Evolutionary conservation across 2,113 vertebrate genomes (phyloP), one percentile per base, ranked within the genome.

Genomic region (Orycteropus afer): DNA sequence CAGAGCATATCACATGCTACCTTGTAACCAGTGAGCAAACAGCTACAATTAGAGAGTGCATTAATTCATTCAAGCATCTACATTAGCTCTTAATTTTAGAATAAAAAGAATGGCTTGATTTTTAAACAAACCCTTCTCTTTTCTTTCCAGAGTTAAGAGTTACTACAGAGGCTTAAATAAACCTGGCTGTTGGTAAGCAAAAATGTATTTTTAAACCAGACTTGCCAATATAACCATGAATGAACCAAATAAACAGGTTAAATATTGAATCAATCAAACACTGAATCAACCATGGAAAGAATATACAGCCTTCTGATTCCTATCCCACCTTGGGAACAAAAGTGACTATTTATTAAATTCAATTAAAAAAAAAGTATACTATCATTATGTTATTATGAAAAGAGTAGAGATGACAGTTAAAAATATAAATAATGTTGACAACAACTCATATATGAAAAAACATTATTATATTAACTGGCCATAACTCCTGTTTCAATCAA

Each of bases 381-480:
- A 55, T 25, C 61, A 86, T 79, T 83, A 34, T 61, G 3, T 81
- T 90, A 86, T 78, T 93, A 40, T 45, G 91, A 63, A 86, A 51
- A 57, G 34, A 25, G 37, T n/a, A 85, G 7, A 25, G 37, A 78
- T 89, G 25, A 71, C 4, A 86, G 49, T 67, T 87, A 93, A 47
- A 29, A 65, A 87, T 82, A 53, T 84, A 90, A 91, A 78, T 53
- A 86, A 93, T 59, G 11, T 49, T 95, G 69, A 86, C 22, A 93
- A 80, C 81, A 96, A 93, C 86, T 95, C 57, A 3, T 55, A 47
- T 74, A 71, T 14, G 71, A 51, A 93, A 95, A 97, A 90, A 91
- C 53, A 89, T 17, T 10, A 29, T 73, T 86, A 80, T 37, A 10
- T 45, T 89, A 96, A 93, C 65, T 89, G 69, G 3, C 13, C 20